Conservation (phyloP, 2,797 vertebrate genomes). For the Hipposideros larvatus region DNA sequence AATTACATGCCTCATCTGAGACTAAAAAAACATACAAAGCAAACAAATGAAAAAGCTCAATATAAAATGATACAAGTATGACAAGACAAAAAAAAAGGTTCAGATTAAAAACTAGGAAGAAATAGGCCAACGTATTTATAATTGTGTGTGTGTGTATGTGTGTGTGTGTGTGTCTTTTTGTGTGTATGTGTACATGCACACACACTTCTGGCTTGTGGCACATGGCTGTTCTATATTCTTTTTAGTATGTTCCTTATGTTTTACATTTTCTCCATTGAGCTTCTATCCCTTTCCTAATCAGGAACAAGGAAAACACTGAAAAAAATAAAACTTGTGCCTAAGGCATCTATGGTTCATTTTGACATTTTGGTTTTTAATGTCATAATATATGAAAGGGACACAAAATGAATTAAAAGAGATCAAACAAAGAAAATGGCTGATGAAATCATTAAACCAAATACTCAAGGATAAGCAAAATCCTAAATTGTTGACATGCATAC, state of each 20-base stretch:
- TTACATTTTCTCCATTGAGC: background rate
- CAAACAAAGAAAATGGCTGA: constrained; percentile 54
- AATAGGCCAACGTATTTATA: background rate
- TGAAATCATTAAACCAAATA: constrained; percentile 54
- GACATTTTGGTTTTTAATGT: constrained; percentile 67
- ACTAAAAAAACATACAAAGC: background rate
- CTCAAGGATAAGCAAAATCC: constrained; percentile 4
- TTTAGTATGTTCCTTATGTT: background rate
- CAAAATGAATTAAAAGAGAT: constrained; percentile 61
- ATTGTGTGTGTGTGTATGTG: background rate
- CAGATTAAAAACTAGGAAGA: background rate
- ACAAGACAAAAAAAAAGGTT: background rate
- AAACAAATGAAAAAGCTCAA: background rate
- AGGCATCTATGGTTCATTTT: constrained; percentile 44
- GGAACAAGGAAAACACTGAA: background rate
- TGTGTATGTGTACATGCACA: background rate
- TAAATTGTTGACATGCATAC: background rate
- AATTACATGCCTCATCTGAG: constrained; percentile 21
- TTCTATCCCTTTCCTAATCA: constrained; percentile 41
- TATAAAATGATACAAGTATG: background rate
- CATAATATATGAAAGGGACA: constrained; percentile 54
- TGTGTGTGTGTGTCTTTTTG: background rate
- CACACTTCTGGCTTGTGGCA: background rate
- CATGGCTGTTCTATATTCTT: background rate
- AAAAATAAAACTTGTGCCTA: background rate